Evolutionary conservation across 2,888 invertebrate genomes (phyloP), one percentile per base, ranked within the genome.

Genomic region (Gymnoscelis rufifasciata): DNA sequence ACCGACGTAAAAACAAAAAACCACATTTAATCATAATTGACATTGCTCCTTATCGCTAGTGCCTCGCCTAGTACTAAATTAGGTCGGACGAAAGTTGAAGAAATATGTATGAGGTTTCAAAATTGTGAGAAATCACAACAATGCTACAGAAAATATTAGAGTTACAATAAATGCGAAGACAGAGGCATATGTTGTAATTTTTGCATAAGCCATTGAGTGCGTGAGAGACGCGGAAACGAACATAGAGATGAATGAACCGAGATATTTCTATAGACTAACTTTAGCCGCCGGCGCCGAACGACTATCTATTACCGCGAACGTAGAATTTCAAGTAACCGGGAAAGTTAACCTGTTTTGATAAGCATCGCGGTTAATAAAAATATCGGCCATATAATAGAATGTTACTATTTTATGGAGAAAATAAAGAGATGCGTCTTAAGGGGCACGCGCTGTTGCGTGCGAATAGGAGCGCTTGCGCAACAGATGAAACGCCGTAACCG

Each of bases 401-500:
- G 10, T 15, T 10, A 14, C n/a, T 33, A 33, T 33, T 19, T 35
- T 19, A 19, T 19, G 19, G 19, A 11, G 35, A 19, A 33, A 33
- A 35, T n/a, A 15, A 19, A 19, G 7, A 10, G 19, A 35, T 19
- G 35, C 35, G 35, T 35, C 7, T 7, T 52, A 65, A 64, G 65
- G 60, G 60, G 52, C 59, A 60, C 58, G 59, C 61, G 62, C 64
- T 50, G 57, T 61, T 68, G 74, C 79, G 78, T 79, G 83, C 81
- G 78, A 83, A 83, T 77, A 78, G 69, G 68, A 64, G 57, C 75
- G 69, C 71, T 84, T 84, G 80, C 84, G 82, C 78, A 84, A 84
- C 66, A 68, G 68, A 61, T 64, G 26, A 30, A 12, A 10, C 30
- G 47, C 58, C 53, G 51, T 50, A 49, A 59, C 59, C 51, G 47